phyloP scores from a whole-genome alignment of 2,113 vertebrate species.

The Hippoglossus stenolepis region DNA sequence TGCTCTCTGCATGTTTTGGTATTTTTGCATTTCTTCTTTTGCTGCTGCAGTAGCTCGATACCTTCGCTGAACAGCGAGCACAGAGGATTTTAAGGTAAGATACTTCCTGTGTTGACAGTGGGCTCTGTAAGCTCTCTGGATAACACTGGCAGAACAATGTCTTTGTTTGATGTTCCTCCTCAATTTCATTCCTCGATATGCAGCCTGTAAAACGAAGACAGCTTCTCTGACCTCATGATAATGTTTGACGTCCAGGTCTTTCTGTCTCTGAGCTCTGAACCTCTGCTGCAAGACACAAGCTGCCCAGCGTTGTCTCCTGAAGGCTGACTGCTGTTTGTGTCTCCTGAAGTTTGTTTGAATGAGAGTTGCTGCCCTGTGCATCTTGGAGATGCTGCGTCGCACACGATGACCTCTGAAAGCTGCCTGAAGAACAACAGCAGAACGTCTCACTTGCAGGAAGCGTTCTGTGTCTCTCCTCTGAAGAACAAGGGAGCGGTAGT shows the following conservation, averaged over 20 bases:
- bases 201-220: slow-evolving; percentile 74
- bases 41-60: slow-evolving; percentile 69
- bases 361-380: slow-evolving; percentile 73
- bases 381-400: slow-evolving; percentile 45
- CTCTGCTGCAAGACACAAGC: slow-evolving; percentile 80
- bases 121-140: slow-evolving; percentile 84
- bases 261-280: slow-evolving; percentile 80
- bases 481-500: slow-evolving; percentile 75
- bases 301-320: slow-evolving; percentile 73
- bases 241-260: slow-evolving; percentile 45
- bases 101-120: slow-evolving; percentile 71
- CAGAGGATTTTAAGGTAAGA: slow-evolving; percentile 65
- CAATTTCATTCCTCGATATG: slow-evolving; percentile 78
- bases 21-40: slow-evolving; percentile 57
- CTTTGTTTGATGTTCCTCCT: slow-evolving; percentile 60
- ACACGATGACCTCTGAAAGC: slow-evolving; percentile 69
- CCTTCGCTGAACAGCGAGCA: slow-evolving; percentile 79
- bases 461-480: slow-evolving; percentile 69
- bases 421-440: slow-evolving; percentile 78
- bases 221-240: slow-evolving; percentile 70
- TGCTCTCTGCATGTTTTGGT: slow-evolving; percentile 69
- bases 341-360: slow-evolving; percentile 86
- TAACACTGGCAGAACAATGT: slow-evolving; percentile 72
- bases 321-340: slow-evolving; percentile 74
- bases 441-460: slow-evolving; percentile 73